Conservation (phyloP, 2,888 invertebrate species). For the Scaptomyza caliginosa region DNA sequence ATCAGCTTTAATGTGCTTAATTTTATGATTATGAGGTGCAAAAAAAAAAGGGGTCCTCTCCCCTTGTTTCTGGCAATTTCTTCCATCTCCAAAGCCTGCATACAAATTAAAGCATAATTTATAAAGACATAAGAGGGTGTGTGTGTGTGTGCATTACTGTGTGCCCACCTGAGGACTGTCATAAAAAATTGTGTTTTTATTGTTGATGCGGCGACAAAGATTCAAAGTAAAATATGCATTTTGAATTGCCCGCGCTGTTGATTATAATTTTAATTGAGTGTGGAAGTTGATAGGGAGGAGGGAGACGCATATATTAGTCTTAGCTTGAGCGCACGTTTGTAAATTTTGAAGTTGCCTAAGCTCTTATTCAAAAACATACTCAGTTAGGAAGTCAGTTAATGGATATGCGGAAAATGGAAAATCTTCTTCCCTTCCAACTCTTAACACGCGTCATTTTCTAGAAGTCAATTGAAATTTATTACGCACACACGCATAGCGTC, state of each 20-base stretch:
- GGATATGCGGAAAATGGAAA: constrained; percentile 1
- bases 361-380: constrained; percentile 12
- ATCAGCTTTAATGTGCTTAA: constrained; percentile 57
- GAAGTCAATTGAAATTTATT: constrained; percentile 77
- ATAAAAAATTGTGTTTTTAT: constrained; percentile 64
- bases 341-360: constrained; percentile 24
- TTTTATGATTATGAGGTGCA: constrained; percentile 31
- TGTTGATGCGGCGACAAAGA: constrained; percentile 39
- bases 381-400: neutral
- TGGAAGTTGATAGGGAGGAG: neutral
- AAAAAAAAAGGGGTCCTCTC: neutral
- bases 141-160: constrained; percentile 4
- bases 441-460: constrained; percentile 16
- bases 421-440: constrained; percentile 16
- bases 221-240: constrained; percentile 61
- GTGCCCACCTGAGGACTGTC: constrained; percentile 45
- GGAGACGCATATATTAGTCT: constrained; percentile 15
- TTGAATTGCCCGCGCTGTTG: constrained; percentile 34
- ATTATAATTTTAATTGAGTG: constrained; percentile 13
- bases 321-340: constrained; percentile 6
- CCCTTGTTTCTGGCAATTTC: constrained; percentile 2
- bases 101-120: constrained; percentile 75
- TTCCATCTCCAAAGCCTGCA: constrained; percentile 38
- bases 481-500: constrained; percentile 40
- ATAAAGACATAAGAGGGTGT: constrained; percentile 14